Conservation (phyloP, 2,113 vertebrate species). For the Pungitius pungitius region DNA sequence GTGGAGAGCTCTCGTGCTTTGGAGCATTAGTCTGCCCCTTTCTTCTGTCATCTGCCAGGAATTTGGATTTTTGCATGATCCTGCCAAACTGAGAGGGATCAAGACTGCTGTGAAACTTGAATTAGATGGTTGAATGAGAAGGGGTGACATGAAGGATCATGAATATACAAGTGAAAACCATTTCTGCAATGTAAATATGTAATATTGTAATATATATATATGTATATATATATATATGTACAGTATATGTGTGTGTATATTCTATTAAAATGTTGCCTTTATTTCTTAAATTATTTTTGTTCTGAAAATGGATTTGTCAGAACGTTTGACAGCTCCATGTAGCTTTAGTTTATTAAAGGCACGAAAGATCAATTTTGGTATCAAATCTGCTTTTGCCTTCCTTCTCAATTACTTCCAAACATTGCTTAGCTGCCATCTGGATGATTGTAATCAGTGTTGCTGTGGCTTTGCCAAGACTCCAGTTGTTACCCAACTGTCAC, state of each 20-base stretch:
- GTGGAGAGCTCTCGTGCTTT: conserved; percentile 53
- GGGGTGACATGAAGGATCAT: not conserved
- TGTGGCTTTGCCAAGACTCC: conserved; percentile 63
- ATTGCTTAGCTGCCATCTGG: conserved; percentile 73
- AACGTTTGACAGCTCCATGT: conserved; percentile 57
- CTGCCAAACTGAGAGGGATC: conserved; percentile 34
- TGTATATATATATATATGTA: not conserved
- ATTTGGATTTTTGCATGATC: conserved; percentile 50
- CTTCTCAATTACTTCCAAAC: conserved; percentile 63
- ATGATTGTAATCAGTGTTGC: conserved; percentile 68
- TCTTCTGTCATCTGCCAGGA: conserved; percentile 47
- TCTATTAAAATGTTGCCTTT: not conserved
- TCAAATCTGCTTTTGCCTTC: conserved; percentile 51
- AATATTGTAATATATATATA: not conserved
- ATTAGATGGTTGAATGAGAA: conserved; percentile 10
- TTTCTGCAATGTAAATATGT: not conserved
- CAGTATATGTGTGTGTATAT: not conserved
- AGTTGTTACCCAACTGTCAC: conserved; percentile 64
- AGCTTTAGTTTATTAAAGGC: conserved; percentile 55
- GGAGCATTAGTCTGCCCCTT: conserved; percentile 53
- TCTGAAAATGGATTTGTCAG: too few relatives aligned
- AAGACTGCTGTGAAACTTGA: conserved; percentile 40
- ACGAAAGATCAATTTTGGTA: conserved; percentile 61
- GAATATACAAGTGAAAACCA: not conserved
- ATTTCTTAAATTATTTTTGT: not conserved